Evolutionary conservation across 2,797 vertebrate genomes (phyloP).

Genomic region (Valencia hispanica): DNA sequence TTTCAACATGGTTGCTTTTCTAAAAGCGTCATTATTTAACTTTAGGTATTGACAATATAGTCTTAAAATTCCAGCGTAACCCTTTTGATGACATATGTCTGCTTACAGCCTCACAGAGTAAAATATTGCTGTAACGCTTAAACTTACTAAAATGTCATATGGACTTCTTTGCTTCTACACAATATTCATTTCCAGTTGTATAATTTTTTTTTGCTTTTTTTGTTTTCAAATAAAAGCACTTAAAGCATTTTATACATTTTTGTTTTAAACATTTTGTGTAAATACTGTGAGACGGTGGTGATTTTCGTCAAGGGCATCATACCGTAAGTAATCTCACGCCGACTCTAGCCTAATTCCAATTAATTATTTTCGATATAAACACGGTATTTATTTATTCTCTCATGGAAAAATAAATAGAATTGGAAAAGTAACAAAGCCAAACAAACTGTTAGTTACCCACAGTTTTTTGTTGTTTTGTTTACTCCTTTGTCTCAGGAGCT

Average conservation of each 20-base stretch:
- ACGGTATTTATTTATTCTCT: neutral
- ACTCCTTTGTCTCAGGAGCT: constrained; percentile 56
- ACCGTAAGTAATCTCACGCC: too few relatives aligned
- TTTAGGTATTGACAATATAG: neutral
- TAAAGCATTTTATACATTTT: neutral
- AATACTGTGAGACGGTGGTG: neutral
- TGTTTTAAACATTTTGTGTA: neutral
- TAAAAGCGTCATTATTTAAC: neutral
- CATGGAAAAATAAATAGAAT: neutral
- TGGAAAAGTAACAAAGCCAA: neutral
- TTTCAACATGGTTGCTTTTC: neutral
- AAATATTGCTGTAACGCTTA: neutral
- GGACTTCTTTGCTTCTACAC: neutral
- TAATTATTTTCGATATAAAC: too few relatives aligned
- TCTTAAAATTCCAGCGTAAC: neutral
- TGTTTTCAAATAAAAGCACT: neutral
- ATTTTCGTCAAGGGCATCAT: neutral
- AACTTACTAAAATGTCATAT: too few relatives aligned
- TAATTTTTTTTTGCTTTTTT: neutral
- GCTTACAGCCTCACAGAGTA: neutral
- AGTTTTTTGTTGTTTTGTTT: too few relatives aligned
- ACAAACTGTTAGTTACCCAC: neutral
- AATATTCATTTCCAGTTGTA: neutral
- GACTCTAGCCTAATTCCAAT: too few relatives aligned
- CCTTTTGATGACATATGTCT: neutral